phyloP scores from a whole-genome alignment of 2,888 invertebrate genomes.

The Sthenelais limicola region DNA sequence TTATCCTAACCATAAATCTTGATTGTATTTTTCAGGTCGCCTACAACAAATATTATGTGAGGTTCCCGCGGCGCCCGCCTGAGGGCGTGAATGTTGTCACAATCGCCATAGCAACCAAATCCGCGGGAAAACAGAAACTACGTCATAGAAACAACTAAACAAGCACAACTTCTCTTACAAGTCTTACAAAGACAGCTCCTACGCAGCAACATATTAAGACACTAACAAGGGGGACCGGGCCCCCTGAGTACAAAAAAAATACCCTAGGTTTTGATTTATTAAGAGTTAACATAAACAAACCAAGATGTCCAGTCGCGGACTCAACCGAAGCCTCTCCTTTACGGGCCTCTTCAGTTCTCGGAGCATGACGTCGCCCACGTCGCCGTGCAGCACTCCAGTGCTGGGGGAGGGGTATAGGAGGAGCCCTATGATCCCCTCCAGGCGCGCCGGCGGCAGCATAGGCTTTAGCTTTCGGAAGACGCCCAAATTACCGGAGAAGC shows the following conservation, averaged over 20 bases:
- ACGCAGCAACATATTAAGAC: background rate
- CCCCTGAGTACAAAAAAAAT: too few relatives aligned
- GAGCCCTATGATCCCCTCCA: slow-evolving; percentile 51
- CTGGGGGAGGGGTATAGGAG: slow-evolving; percentile 61
- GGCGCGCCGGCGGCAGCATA: slow-evolving; percentile 42
- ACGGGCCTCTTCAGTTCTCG: slow-evolving; percentile 56
- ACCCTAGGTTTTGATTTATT: too few relatives aligned
- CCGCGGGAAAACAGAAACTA: too few relatives aligned
- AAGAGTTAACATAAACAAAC: too few relatives aligned
- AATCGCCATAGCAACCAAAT: too few relatives aligned
- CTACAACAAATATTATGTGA: too few relatives aligned
- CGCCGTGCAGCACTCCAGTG: slow-evolving; percentile 55
- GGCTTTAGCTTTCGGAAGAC: slow-evolving; percentile 60
- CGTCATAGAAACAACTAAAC: too few relatives aligned
- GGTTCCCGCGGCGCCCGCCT: too few relatives aligned
- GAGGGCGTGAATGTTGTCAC: too few relatives aligned
- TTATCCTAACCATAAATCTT: too few relatives aligned
- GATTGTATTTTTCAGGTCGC: too few relatives aligned
- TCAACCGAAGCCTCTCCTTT: slow-evolving; percentile 61
- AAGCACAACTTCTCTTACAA: slow-evolving; percentile 13
- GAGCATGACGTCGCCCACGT: slow-evolving; percentile 45
- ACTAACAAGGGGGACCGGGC: background rate
- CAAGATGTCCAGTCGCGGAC: slow-evolving; percentile 22
- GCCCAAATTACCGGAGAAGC: slow-evolving; percentile 67
- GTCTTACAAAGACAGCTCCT: slow-evolving; percentile 10